Conservation (phyloP, 2,113 vertebrate genomes). For the Phyllopteryx taeniolatus region DNA sequence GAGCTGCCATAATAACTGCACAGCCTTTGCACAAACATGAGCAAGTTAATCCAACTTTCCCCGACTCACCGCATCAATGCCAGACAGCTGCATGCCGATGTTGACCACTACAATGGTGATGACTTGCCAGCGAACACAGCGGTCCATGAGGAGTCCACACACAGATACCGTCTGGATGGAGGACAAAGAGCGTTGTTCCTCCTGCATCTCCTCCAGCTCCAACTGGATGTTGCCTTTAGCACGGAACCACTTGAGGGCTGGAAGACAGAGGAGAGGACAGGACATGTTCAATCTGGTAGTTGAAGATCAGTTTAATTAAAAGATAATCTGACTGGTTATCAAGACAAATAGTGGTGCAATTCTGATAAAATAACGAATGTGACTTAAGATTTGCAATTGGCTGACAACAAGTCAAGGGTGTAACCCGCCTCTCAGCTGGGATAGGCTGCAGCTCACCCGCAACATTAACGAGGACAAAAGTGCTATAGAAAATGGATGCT, state of each 20-base stretch:
- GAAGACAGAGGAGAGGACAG: not conserved
- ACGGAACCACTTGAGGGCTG: slow-evolving; percentile 79
- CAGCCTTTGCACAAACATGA: slow-evolving; percentile 21
- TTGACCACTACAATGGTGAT: slow-evolving; percentile 81
- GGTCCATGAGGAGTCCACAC: slow-evolving; percentile 72
- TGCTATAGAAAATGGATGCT: not conserved
- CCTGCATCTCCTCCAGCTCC: slow-evolving; percentile 84
- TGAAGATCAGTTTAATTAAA: not conserved
- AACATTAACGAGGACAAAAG: not conserved
- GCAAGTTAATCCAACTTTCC: not conserved
- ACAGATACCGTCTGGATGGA: slow-evolving; percentile 73
- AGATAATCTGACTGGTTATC: not conserved
- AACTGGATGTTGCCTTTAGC: slow-evolving; percentile 72
- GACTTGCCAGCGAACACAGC: slow-evolving; percentile 78
- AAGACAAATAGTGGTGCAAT: not conserved
- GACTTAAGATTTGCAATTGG: not conserved
- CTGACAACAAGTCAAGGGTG: not conserved
- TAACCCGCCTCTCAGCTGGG: too few relatives aligned
- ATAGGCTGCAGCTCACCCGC: too few relatives aligned
- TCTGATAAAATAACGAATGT: not conserved
- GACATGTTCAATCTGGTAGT: not conserved
- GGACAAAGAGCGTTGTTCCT: slow-evolving; percentile 79
- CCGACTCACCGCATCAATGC: slow-evolving; percentile 83
- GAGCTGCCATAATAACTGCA: slow-evolving; percentile 32
- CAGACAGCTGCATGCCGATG: slow-evolving; percentile 87